Percentiles rank a stretch among this genome's conserved stretches.
Evolutionary conservation across 1,140 invertebrate species (phyloP).

Genomic region (Cydia amplana): DNA sequence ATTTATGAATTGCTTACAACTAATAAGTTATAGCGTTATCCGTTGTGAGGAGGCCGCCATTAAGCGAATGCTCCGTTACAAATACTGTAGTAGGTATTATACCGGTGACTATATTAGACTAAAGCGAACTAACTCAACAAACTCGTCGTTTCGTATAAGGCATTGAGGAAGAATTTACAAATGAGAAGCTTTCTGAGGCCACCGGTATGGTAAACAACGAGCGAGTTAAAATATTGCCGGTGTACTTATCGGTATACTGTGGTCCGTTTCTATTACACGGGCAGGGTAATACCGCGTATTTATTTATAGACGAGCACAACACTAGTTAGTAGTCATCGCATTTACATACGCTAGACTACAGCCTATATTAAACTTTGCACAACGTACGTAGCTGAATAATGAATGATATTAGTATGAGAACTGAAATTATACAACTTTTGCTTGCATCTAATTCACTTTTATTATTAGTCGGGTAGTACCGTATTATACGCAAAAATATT

Average conservation of each 20-base stretch:
- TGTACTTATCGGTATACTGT: constrained; percentile 15
- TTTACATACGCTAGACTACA: constrained; percentile 12
- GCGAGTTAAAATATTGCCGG: constrained; percentile 21
- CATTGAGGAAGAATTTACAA: constrained; percentile 20
- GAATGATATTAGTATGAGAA: neutral
- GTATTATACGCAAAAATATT: neutral
- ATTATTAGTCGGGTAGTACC: neutral
- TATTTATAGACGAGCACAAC: constrained; percentile 11
- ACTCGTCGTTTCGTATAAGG: constrained; percentile 21
- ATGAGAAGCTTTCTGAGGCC: neutral
- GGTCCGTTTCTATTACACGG: neutral
- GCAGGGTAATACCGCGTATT: neutral
- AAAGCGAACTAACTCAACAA: constrained; percentile 23
- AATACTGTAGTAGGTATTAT: constrained; percentile 16
- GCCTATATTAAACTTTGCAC: neutral
- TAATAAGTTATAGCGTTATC: neutral
- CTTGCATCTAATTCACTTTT: neutral
- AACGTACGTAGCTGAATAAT: neutral
- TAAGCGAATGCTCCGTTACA: constrained; percentile 11
- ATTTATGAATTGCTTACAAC: neutral
- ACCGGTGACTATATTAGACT: constrained; percentile 33
- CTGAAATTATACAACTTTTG: no score
- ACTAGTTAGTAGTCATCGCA: constrained; percentile 10
- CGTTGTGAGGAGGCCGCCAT: neutral
- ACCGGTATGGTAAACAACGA: constrained; percentile 28